Evolutionary conservation across 2,888 invertebrate species (phyloP).

Genomic region (Imbricaverruca yamaguchii): DNA sequence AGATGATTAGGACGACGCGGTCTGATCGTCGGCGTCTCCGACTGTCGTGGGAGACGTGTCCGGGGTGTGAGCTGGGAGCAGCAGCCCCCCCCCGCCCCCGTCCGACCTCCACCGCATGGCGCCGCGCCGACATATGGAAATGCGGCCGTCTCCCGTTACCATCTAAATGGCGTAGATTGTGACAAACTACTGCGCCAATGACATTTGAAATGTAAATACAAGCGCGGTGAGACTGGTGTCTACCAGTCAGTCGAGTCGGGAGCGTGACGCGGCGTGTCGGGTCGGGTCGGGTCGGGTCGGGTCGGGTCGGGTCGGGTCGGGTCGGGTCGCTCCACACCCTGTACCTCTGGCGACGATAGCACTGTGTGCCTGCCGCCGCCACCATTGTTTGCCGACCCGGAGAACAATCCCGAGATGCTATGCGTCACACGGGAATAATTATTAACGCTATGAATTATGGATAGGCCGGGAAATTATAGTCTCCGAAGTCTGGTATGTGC

Average conservation of each 20-base stretch:
- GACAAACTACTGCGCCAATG: conserved; percentile 64
- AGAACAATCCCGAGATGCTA: conserved; percentile 75
- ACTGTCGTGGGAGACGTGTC: background rate
- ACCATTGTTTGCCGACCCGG: conserved; percentile 86
- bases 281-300: background rate
- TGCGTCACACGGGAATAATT: conserved; percentile 49
- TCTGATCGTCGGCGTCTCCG: background rate
- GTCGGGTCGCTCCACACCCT: conserved; percentile 44
- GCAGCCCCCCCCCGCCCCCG: background rate
- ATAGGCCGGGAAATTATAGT: conserved; percentile 14
- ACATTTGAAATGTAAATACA: conserved; percentile 75
- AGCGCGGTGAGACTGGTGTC: conserved; percentile 59
- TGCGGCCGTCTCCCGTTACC: conserved; percentile 77
- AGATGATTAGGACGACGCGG: background rate
- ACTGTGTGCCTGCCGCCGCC: conserved; percentile 69
- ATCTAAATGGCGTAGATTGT: conserved; percentile 64
- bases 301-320: conserved; percentile 10
- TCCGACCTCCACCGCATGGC: background rate
- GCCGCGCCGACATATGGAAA: conserved; percentile 58
- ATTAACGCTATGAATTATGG: conserved; percentile 18
- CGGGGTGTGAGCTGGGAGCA: background rate
- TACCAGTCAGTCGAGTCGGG: background rate
- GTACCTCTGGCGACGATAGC: conserved; percentile 65
- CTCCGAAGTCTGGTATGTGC: conserved; percentile 9
- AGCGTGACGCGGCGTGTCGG: background rate